Base-by-base conservation (phyloP, 2,888 invertebrate genomes). In the Apoda limacodes region DNA sequence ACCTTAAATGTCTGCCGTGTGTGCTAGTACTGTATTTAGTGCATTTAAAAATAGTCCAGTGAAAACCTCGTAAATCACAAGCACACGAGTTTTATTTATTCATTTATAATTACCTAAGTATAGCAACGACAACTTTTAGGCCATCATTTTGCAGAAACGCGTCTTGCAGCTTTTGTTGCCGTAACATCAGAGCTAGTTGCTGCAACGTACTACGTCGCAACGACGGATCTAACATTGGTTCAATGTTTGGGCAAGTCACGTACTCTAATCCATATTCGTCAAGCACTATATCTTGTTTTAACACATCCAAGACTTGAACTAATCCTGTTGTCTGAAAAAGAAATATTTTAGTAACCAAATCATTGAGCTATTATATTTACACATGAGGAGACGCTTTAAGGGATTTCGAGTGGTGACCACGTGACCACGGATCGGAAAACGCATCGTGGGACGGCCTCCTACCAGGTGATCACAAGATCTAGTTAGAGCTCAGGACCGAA, bases 151-250 rank as follows among this genome's bases (percentile, higher is more conserved):
- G 76, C 9, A 88, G 35, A 49, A 89, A 88, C 0, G 76, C 54
- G 14, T 83, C 82, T 43, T 88, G 89, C 19, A 85, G 49, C 11
- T 84, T 78, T 22, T 68, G 71, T 46, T 88, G 87, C 7, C 87
- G 82, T 53, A 88, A 57, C 82, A 89, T 83, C 1, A 88, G 86
- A 13, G 86, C 83, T 11, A 88, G 62, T 62, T 89, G 89, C 35
- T 87, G 85, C 32, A 89, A 60, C 17, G 88, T 87, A 26, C 87
- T 87, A 44, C 87, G 82, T 4, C 86, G 78, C 30, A 89, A 67
- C n/a, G 85, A 84, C 1, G 88, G 86, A 45, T 89, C 88, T 9
- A 88, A 50, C 1, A 64, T 55, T 0, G 78, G 66, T 9, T 52
- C 55, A 4, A 45, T 22, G 34, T 35, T 2, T 1, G 41, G 36